A percentile compares a stretch with the other conserved stretches of the same genome.
Conservation (phyloP, 2,797 vertebrate genomes). For the Triplophysa yarkandensis region DNA sequence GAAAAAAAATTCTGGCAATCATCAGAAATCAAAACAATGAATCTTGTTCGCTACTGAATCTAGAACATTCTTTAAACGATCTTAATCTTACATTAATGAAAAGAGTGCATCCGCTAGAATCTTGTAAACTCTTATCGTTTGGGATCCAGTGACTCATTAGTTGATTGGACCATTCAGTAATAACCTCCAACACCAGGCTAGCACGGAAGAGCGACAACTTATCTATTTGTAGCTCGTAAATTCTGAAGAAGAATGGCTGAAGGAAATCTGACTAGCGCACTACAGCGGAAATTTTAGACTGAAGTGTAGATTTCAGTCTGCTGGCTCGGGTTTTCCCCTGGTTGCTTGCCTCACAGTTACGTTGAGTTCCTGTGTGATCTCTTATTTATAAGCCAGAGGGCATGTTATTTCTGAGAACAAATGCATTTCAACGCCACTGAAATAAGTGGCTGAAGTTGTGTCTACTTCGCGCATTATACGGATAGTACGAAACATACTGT, state of each 20-base stretch:
- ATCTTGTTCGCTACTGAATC: not conserved
- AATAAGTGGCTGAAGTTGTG: not conserved
- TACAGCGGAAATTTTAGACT: conserved; percentile 60
- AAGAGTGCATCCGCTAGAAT: conserved; percentile 64
- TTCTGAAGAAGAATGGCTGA: conserved; percentile 12
- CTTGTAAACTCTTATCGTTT: conserved; percentile 71
- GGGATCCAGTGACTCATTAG: conserved; percentile 76
- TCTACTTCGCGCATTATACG: conserved; percentile 11
- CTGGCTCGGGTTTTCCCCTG: conserved; percentile 63
- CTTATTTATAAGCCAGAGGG: conserved; percentile 53
- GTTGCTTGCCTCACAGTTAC: conserved; percentile 18
- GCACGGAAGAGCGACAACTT: conserved; percentile 28
- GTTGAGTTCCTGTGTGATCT: not conserved
- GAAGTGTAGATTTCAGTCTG: conserved; percentile 61
- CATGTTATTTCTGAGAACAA: conserved; percentile 17
- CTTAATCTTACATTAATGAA: conserved; percentile 68
- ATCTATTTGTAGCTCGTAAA: conserved; percentile 47
- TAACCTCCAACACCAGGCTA: conserved; percentile 57
- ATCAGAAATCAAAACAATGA: no score
- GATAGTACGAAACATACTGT: not conserved
- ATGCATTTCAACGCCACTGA: not conserved
- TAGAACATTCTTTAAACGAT: not conserved
- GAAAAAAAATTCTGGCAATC: no score
- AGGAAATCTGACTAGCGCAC: conserved; percentile 45
- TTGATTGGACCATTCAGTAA: conserved; percentile 60